A percentile compares a stretch with the other conserved stretches of the same genome.
Conservation (phyloP, 2,888 invertebrate species). For the Nephrotoma guestfalica region DNA sequence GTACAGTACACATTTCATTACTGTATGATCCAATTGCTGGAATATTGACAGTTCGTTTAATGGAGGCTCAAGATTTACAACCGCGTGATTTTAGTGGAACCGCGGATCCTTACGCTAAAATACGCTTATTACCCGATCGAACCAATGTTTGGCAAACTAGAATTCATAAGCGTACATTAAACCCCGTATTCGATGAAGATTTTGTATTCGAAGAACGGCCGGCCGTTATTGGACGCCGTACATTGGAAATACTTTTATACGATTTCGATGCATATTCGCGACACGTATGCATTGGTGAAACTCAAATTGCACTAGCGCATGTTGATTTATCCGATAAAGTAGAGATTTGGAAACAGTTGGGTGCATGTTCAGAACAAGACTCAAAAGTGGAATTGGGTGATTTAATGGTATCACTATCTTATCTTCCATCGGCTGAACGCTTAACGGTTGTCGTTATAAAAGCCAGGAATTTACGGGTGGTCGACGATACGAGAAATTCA, state of each 20-base stretch:
- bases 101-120: conserved; percentile 51
- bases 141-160: conserved; percentile 46
- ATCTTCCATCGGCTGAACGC: conserved; percentile 79
- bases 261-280: conserved; percentile 50
- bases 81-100: conserved; percentile 43
- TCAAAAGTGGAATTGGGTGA: conserved; percentile 75
- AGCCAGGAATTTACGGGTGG: conserved; percentile 78
- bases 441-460: conserved; percentile 84
- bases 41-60: conserved; percentile 44
- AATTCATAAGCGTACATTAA: conserved; percentile 47
- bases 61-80: conserved; percentile 45
- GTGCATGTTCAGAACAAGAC: conserved; percentile 36
- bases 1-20: conserved; percentile 45
- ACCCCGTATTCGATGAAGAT: conserved; percentile 53
- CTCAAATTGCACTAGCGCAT: conserved; percentile 38
- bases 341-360: conserved; percentile 40
- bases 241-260: conserved; percentile 45
- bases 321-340: conserved; percentile 41
- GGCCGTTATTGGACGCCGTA: conserved; percentile 35
- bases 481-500: conserved; percentile 81
- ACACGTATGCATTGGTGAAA: conserved; percentile 48
- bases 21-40: conserved; percentile 46
- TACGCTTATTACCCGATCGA: conserved; percentile 43
- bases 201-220: conserved; percentile 50
- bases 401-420: conserved; percentile 81